Evolutionary conservation across 37 sponge, comb jelly and placozoan genomes (phyloP), one percentile per base, ranked within the genome.

Genomic region (Amphimedon queenslandica): DNA sequence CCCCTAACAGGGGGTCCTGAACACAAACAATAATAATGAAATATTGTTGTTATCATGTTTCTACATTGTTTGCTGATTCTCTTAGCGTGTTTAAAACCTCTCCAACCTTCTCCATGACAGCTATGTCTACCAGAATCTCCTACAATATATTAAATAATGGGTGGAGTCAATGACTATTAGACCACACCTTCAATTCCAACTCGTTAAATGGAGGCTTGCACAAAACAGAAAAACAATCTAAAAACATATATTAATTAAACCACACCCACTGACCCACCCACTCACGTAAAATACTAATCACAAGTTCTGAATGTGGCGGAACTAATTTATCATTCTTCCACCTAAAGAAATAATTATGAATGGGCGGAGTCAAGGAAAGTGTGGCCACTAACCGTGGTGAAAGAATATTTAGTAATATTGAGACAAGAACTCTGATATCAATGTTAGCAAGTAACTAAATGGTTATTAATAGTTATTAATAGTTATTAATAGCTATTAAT

Each of bases 111-210:
- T 82, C 79, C 69, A 87, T 82, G n/a, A 74, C 87, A 37, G 84
- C 88, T 0, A 91, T 65, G 25, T 82, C 80, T 1, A 82, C 88
- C 32, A 91, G 77, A 31, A 79, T 84, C 67, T 74, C 55, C 79
- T 77, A 61, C 10, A 33, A 23, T 72, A n/a, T 38, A 35, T 40
- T n/a, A 39, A 69, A 37, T 37, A 11, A 66, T 8, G 37, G 6
- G 67, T 11, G 20, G 40, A 38, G 40, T 37, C n/a, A n/a, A n/a
- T n/a, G n/a, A 53, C 60, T 3, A 25, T 29, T 25, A 29, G 28
- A 29, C 53, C 64, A 63, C n/a, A 66, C 67, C 40, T 66, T 77
- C 39, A 74, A 34, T 57, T 37, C 40, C 1, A 1, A 4, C 8
- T n/a, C 51, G 1, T 76, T 40, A 1, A 25, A 63, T 2, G 66